Evolutionary conservation across 2,888 invertebrate species (phyloP).

Genomic region (Ecdyonurus torrentis): DNA sequence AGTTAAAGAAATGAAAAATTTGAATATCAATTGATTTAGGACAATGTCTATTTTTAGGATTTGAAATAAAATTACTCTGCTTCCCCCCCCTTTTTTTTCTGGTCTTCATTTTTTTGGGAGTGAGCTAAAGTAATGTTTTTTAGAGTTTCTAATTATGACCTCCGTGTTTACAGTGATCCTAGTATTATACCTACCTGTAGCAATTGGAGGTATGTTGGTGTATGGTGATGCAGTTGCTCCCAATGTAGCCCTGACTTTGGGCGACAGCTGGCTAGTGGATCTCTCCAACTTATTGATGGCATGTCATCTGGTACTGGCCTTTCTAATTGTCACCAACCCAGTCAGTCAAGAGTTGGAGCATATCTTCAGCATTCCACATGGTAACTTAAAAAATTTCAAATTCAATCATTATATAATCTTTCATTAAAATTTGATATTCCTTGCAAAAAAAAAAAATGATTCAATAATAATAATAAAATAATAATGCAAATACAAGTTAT

Average conservation of each 20-base stretch:
- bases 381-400: too few relatives aligned
- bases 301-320: slow-evolving; percentile 45
- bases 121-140: neutral
- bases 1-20: too few relatives aligned
- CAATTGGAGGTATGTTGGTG: slow-evolving; percentile 41
- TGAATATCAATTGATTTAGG: too few relatives aligned
- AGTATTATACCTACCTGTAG: slow-evolving; percentile 39
- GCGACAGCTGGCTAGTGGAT: slow-evolving; percentile 34
- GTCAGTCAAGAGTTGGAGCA: slow-evolving; percentile 53
- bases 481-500: too few relatives aligned
- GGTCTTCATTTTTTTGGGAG: neutral
- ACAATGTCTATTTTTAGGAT: too few relatives aligned
- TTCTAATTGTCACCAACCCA: slow-evolving; percentile 52
- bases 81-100: too few relatives aligned
- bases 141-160: neutral
- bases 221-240: slow-evolving; percentile 40
- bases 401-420: too few relatives aligned
- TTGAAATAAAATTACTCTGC: too few relatives aligned
- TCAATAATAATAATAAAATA: too few relatives aligned
- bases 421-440: too few relatives aligned
- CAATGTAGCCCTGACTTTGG: slow-evolving; percentile 41
- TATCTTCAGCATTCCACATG: slow-evolving; percentile 38
- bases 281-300: slow-evolving; percentile 44
- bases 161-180: slow-evolving; percentile 32
- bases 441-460: too few relatives aligned